Base-by-base conservation (phyloP, 2,113 vertebrate species). In the Progne subis region DNA sequence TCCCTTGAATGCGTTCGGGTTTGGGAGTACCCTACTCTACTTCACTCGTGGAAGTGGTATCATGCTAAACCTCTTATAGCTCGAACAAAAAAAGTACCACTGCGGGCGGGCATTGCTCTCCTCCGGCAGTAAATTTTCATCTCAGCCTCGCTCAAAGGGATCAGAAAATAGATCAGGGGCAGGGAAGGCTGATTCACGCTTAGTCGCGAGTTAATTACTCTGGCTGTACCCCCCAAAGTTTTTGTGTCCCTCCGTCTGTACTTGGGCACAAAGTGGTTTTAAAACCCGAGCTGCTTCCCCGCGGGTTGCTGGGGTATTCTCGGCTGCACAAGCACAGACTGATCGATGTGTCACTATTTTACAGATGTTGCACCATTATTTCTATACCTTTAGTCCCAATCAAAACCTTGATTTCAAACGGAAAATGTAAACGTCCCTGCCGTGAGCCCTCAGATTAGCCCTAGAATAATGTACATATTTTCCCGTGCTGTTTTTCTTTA, bases 181-280 rank as follows among this genome's bases (percentile, higher is more conserved):
- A 34, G 53, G 28, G 37, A 41, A 83, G 9, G 46, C 78, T 57
- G 53, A 57, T 68, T 47, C n/a, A 37, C 1, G 72, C 44, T 37
- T 74, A 59, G 0, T 18, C 0, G 2, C 50, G 23, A 29, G 67
- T 60, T 68, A 81, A n/a, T 71, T 31, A 12, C 0, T 0, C 32
- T 3, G 0, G 4, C 43, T 32, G 1, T 46, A 37, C 20, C 17
- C 65, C 18, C 1, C 11, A 10, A 1, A 3, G 20, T 57, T 23
- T 65, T 15, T 32, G 34, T 23, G 90, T 64, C 71, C 23, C 1
- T 57, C 52, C 2, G 19, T 76, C 72, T 60, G 49, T 19, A 52
- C 32, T 5, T 50, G 6, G 2, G 1, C 52, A 80, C 18, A 9
- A 41, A 37, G 59, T 6, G 18, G 6, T 49, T 49, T 5, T 14